Conservation (phyloP, 2,797 vertebrate species). For the Oreochromis mossambicus region DNA sequence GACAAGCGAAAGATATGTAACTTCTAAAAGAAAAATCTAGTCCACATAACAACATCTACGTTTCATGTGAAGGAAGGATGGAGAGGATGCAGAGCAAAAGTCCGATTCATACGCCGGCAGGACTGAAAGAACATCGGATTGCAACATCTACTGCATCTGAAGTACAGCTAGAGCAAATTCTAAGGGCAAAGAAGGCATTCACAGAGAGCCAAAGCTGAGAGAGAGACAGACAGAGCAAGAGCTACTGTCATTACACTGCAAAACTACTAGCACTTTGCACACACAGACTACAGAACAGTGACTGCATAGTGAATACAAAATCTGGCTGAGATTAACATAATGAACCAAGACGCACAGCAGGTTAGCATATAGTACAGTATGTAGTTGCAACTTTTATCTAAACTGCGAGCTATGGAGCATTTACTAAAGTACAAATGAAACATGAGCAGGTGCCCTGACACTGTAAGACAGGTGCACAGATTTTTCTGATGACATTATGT, state of each 20-base stretch:
- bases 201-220: constrained; percentile 25
- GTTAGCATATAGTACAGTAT: not conserved
- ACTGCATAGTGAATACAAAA: not conserved
- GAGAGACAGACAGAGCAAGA: constrained; percentile 9
- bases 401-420: not conserved
- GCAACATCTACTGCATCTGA: not conserved
- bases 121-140: not conserved
- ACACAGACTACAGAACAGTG: constrained; percentile 17
- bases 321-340: not conserved
- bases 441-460: not conserved
- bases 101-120: constrained; percentile 6
- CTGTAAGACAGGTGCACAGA: not conserved
- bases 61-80: not conserved
- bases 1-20: not conserved
- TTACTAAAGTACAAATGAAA: not conserved
- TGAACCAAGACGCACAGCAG: not conserved
- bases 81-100: constrained; percentile 13
- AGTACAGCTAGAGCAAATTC: not conserved
- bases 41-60: not conserved
- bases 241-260: constrained; percentile 21
- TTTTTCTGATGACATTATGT: not conserved
- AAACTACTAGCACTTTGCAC: constrained; percentile 29
- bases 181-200: constrained; percentile 28
- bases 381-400: not conserved
- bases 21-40: not conserved